Percentiles rank a stretch among this genome's conserved stretches.
Conservation (phyloP, 2,888 invertebrate genomes). For the Dynastes grantii region DNA sequence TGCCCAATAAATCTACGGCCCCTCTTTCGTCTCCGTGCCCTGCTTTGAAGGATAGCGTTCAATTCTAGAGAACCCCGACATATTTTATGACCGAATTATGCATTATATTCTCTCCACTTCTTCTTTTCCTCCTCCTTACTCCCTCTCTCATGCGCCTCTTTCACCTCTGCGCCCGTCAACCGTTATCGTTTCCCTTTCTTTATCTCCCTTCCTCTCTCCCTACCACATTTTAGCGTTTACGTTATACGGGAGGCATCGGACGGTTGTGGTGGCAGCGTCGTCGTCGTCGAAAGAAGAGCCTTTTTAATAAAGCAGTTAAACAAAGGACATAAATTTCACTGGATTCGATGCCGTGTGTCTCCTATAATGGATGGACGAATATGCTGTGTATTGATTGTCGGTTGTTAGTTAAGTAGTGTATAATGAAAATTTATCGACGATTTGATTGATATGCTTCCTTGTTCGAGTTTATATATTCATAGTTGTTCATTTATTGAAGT, state of each 20-base stretch:
- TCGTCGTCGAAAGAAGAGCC: constrained; percentile 39
- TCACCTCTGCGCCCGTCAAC: constrained; percentile 41
- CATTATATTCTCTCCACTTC: constrained; percentile 67
- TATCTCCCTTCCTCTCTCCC: constrained; percentile 44
- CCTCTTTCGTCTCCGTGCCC: constrained; percentile 70
- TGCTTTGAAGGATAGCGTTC: constrained; percentile 78
- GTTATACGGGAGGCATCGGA: constrained; percentile 31
- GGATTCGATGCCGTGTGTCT: constrained; percentile 40
- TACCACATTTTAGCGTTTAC: constrained; percentile 27
- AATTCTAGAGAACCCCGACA: constrained; percentile 77
- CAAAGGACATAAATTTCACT: constrained; percentile 49
- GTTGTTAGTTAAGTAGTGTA: constrained; percentile 33
- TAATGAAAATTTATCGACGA: constrained; percentile 36
- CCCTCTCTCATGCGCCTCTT: constrained; percentile 47
- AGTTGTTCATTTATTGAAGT: too few relatives aligned
- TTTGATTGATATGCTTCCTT: constrained; percentile 33
- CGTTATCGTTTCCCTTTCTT: constrained; percentile 48
- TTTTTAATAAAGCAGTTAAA: constrained; percentile 51
- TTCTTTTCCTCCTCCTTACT: constrained; percentile 51
- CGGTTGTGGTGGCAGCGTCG: constrained; percentile 20
- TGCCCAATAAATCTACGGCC: constrained; percentile 81
- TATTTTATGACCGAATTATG: constrained; percentile 82
- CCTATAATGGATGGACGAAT: constrained; percentile 15
- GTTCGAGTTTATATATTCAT: too few relatives aligned
- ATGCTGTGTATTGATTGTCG: constrained; percentile 41